Conservation (phyloP, 2,113 vertebrate species). For the Cairina moschata region DNA sequence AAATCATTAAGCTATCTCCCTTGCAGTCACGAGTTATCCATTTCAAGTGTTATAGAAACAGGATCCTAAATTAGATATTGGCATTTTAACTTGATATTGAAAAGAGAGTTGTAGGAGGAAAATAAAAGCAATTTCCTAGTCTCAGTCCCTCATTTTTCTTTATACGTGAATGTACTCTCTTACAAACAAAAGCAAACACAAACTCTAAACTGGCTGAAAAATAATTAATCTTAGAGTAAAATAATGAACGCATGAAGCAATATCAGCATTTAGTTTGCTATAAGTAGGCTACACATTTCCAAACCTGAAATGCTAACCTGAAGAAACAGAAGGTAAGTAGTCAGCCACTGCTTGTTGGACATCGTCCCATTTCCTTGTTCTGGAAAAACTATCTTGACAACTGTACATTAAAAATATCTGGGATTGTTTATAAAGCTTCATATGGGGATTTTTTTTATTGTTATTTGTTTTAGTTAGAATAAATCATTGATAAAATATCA, state of each 20-base stretch:
- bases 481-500: background rate
- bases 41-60: conserved; percentile 5
- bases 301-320: background rate
- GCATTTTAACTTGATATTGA: conserved; percentile 23
- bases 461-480: background rate
- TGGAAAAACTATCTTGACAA: background rate
- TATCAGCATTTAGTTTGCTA: background rate
- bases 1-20: background rate
- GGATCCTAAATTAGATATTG: conserved; percentile 34
- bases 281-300: background rate
- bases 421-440: background rate
- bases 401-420: background rate
- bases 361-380: background rate
- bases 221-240: conserved; percentile 18
- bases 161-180: background rate
- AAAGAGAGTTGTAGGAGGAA: background rate
- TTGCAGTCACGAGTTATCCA: background rate
- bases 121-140: conserved; percentile 29
- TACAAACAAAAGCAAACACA: background rate
- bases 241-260: background rate
- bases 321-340: background rate
- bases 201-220: background rate
- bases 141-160: background rate
- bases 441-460: rapidly evolving
- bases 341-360: background rate